phyloP scores from a whole-genome alignment of 2,797 vertebrate genomes.

The Coregonus ussuriensis region DNA sequence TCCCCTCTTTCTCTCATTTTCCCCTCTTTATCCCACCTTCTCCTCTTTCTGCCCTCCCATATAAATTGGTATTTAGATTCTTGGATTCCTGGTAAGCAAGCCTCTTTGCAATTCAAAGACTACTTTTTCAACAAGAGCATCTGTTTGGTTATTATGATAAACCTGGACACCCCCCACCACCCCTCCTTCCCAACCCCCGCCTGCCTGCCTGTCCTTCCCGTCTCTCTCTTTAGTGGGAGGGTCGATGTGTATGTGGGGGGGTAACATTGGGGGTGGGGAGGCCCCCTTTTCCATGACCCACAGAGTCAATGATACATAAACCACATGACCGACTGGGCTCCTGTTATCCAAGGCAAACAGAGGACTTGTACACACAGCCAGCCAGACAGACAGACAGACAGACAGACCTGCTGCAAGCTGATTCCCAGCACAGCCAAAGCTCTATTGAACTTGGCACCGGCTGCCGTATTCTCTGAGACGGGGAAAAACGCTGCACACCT shows the following conservation, averaged over 20 bases:
- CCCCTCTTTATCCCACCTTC: slow-evolving; percentile 15
- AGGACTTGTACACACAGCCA: slow-evolving; percentile 69
- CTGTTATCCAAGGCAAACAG: slow-evolving; percentile 74
- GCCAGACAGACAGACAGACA: slow-evolving; percentile 22
- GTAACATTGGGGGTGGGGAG: slow-evolving; percentile 53
- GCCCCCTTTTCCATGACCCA: slow-evolving; percentile 77
- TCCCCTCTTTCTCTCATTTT: slow-evolving; percentile 69
- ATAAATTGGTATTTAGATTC: slow-evolving; percentile 71
- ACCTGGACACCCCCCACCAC: slow-evolving; percentile 55
- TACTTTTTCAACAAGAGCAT: slow-evolving; percentile 70
- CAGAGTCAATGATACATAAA: slow-evolving; percentile 82
- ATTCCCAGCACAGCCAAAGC: slow-evolving; percentile 69
- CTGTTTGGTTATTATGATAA: slow-evolving; percentile 77
- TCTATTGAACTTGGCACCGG: slow-evolving; percentile 71
- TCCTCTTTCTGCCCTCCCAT: background rate
- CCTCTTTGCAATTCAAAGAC: slow-evolving; percentile 66
- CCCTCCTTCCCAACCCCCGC: slow-evolving; percentile 25
- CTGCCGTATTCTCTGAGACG: slow-evolving; percentile 58
- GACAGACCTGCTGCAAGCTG: slow-evolving; percentile 71
- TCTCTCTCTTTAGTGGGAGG: slow-evolving; percentile 51
- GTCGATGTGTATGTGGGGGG: slow-evolving; percentile 45
- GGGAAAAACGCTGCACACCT: slow-evolving; percentile 56
- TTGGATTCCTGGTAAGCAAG: slow-evolving; percentile 61
- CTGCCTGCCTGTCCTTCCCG: slow-evolving; percentile 17
- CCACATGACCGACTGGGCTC: slow-evolving; percentile 86